Evolutionary conservation across 2,797 vertebrate genomes (phyloP), one percentile per base, ranked within the genome.

Genomic region (Rhincodon typus): DNA sequence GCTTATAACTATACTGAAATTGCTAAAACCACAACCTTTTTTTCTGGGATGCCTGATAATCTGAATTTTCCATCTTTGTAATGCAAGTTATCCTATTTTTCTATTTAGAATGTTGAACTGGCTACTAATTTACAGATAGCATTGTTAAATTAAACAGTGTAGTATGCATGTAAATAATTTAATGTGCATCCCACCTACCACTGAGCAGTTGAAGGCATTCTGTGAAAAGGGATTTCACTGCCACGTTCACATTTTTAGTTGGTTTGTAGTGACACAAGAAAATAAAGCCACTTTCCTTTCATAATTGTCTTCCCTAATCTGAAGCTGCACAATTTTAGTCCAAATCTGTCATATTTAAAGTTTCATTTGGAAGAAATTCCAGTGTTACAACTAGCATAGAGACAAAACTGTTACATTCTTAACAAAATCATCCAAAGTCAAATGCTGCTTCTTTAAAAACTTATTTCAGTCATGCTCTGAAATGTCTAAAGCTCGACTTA

Each of bases 1-100:
- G 46, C 34, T 95, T 95, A 77, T 74, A 95, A 95, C 72, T 91
- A 53, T 57, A 77, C 70, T 30, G 72, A 95, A 94, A 77, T 77
- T 77, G 30, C 70, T 74, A 77, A 95, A 74, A 77, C 46, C 70
- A 77, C 15, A 94, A 94, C 53, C 17, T 34, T 77, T 91, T 91
- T 95, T 95, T 77, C 46, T 6, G 57, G 46, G 15, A 50, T 95
- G 69, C 13, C 69, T 50, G 38, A 42, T 46, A 38, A 72, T 50
- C 38, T 46, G 74, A 70, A 34, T 50, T 77, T 50, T 94, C 93
- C 93, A 72, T 25, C 38, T 94, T 46, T 72, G 38, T 27, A 94
- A 94, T 42, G 38, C 34, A 94, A 50, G 72, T 72, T 72, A 70
- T 12, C 30, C 4, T 74, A 30, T 50, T 72, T 25, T 38, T 17